Base-by-base conservation (phyloP, 2,797 vertebrate species). In the Columba guinea region DNA sequence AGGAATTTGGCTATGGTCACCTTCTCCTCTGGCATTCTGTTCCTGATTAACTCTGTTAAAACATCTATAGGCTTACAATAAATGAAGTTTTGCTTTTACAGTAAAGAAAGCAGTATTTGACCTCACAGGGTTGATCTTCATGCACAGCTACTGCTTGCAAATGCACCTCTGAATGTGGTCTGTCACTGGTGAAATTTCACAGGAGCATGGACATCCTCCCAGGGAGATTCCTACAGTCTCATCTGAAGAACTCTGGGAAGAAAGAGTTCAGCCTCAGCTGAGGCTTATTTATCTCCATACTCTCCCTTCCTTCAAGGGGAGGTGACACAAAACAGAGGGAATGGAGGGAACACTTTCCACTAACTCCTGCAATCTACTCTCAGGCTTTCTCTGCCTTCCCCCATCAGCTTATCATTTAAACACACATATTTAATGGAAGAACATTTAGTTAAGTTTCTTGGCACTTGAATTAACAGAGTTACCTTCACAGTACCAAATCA, bases 141-240 rank as follows among this genome's bases (percentile, higher is more conserved):
- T 52, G 82, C 63, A 44, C 60, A 74, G n/a, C 22, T 16, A n/a
- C 60, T 35, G 46, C 64, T 76, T 1, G 0, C 26, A 68, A 46
- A 71, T 44, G 28, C 51, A 64, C 23, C 77, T 73, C 52, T 73
- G 32, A 30, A 69, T 3, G 11, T 11, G 22, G 20, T 27, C 17
- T 48, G 24, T 23, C 44, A 27, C 46, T 17, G 35, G 5, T 69
- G 65, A 51, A 63, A 56, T 32, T 39, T 67, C 62, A 28, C 44
- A 28, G 23, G 15, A 63, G 3, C 0, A 0, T 3, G 16, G 16
- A n/a, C 26, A 53, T 12, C 34, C 32, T 21, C 11, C 37, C 41
- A 32, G 24, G 11, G 11, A 27, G 7, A 55, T 5, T 5, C n/a
- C 39, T 62, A 52, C 13, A 60, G n/a, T n/a, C 20, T 37, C 49